Percentiles rank a stretch among this genome's conserved stretches.
phyloP scores from a whole-genome alignment of 2,888 invertebrate genomes.

The Panzeria rudis region DNA sequence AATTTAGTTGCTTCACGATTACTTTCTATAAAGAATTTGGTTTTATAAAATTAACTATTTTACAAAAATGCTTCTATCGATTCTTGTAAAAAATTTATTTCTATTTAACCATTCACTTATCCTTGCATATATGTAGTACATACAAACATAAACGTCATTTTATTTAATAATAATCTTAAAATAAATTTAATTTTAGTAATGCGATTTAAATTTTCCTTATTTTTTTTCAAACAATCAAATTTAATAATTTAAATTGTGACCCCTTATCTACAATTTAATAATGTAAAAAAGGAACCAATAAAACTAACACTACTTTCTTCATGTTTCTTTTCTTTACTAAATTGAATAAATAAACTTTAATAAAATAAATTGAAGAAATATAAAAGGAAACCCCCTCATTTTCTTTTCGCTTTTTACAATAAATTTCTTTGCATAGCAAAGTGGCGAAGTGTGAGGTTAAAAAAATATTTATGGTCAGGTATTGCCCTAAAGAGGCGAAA shows the following conservation, averaged over 20 bases:
- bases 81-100: no score
- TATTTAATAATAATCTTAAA: background rate
- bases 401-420: background rate
- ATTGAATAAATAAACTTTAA: constrained; percentile 29
- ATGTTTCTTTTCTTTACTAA: constrained; percentile 15
- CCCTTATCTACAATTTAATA: constrained; percentile 19
- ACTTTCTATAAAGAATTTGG: no score
- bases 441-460: background rate
- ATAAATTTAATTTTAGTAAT: background rate
- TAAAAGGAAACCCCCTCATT: background rate
- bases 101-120: no score
- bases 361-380: background rate
- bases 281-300: background rate
- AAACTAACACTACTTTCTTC: no score
- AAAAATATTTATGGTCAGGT: constrained; percentile 7
- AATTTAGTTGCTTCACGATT: no score
- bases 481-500: background rate
- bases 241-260: background rate
- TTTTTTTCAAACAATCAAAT: background rate
- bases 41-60: no score
- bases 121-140: no score
- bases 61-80: no score
- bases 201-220: background rate
- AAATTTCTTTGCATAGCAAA: background rate
- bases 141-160: background rate